Conservation (phyloP, 30 jellyfish, hydroid and myxozoan genomes). For the Phacellophora camtschatica region DNA sequence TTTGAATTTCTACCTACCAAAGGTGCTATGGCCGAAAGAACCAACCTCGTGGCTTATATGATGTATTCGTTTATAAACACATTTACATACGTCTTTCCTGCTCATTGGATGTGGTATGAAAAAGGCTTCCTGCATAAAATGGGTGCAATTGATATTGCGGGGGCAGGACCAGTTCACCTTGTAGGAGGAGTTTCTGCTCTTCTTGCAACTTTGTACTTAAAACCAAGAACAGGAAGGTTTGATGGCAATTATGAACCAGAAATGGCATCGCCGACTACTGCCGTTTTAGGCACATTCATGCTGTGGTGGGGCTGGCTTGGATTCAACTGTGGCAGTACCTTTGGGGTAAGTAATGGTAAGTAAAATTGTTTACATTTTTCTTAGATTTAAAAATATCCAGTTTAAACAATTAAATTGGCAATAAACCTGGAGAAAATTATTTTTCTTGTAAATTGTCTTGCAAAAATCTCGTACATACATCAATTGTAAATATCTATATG, state of each 20-base stretch:
- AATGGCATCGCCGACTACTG: constrained; percentile 86
- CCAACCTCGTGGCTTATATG: constrained; percentile 78
- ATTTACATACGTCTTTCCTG: constrained; percentile 75
- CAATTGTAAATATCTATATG: too few species aligned
- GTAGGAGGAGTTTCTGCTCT: constrained; percentile 91
- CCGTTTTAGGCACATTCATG: constrained; percentile 89
- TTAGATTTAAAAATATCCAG: background rate
- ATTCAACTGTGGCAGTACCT: constrained; percentile 90
- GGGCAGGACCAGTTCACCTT: constrained; percentile 89
- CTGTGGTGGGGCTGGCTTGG: constrained; percentile 99
- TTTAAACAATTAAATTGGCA: too few species aligned
- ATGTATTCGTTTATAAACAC: constrained; percentile 72
- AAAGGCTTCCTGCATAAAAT: constrained; percentile 57
- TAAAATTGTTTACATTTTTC: background rate
- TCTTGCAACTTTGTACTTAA: constrained; percentile 70
- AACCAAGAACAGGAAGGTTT: constrained; percentile 69
- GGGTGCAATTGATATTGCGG: constrained; percentile 94
- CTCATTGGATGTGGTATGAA: constrained; percentile 94
- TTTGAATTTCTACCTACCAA: too few species aligned
- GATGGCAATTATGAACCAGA: constrained; percentile 3
- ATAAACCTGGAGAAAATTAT: too few species aligned
- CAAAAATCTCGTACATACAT: too few species aligned
- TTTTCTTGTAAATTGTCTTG: too few species aligned
- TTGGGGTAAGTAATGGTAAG: constrained; percentile 90
- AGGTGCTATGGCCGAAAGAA: constrained; percentile 98